phyloP scores from a whole-genome alignment of 1,140 invertebrate genomes.

The Agraylea sexmaculata region DNA sequence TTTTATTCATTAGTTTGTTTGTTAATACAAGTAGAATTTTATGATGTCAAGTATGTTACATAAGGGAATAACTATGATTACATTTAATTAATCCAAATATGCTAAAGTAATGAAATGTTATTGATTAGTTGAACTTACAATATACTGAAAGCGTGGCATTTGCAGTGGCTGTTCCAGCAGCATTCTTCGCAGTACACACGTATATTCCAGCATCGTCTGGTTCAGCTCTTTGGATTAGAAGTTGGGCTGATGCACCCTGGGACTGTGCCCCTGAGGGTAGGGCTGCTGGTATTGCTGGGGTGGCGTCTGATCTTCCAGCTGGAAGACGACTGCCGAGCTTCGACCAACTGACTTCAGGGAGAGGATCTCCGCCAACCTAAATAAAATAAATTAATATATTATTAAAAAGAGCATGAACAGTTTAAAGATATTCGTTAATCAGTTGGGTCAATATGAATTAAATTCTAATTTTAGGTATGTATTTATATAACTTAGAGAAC shows the following conservation, averaged over 20 bases:
- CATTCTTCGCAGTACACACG: conserved; percentile 38
- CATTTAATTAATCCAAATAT: too few relatives aligned
- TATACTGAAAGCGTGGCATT: conserved; percentile 38
- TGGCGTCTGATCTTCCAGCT: conserved; percentile 11
- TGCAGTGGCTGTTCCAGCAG: conserved; percentile 33
- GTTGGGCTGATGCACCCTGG: conserved; percentile 21
- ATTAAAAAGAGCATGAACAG: too few relatives aligned
- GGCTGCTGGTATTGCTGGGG: conserved; percentile 1
- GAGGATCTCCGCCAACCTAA: conserved; percentile 67
- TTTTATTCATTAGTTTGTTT: too few relatives aligned
- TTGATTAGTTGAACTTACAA: conserved; percentile 28
- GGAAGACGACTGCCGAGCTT: conserved; percentile 41
- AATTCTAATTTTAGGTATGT: too few relatives aligned
- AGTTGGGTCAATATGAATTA: too few relatives aligned
- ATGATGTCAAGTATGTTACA: too few relatives aligned
- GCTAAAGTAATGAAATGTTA: neutral
- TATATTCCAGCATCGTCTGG: conserved; percentile 36
- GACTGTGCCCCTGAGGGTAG: conserved; percentile 1
- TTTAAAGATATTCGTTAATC: too few relatives aligned
- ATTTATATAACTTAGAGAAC: too few relatives aligned
- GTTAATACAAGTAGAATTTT: too few relatives aligned
- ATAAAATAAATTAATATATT: neutral
- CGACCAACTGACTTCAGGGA: conserved; percentile 75
- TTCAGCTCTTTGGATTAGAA: conserved; percentile 29
- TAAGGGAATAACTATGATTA: too few relatives aligned